These are phyloP conservation scores for Heteromurus nitidus DNA, from an alignment of 2,888 invertebrate genomes.

Conservation along the genomic window DNA sequence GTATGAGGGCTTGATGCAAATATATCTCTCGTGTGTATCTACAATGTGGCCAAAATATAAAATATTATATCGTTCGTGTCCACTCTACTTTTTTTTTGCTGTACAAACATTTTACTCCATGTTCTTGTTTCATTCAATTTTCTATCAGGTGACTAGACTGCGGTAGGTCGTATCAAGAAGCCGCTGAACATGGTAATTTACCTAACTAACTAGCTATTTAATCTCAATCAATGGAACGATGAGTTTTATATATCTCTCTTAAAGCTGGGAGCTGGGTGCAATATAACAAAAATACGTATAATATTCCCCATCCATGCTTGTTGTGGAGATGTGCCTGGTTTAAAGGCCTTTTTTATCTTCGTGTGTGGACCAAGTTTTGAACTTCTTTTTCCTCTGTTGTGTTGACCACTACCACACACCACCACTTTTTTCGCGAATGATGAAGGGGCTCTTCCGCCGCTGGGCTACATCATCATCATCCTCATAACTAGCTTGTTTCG, in stretches of 20 bases:
- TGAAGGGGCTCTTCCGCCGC: slow-evolving; percentile 58
- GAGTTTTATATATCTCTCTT: slow-evolving; percentile 53
- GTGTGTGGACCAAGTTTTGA: slow-evolving; percentile 23
- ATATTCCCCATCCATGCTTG: too few species aligned
- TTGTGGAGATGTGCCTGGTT: not conserved
- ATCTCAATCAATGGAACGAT: slow-evolving; percentile 68
- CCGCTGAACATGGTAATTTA: slow-evolving; percentile 68
- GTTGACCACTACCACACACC: slow-evolving; percentile 58
- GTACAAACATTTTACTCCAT: slow-evolving; percentile 45
- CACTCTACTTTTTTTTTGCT: slow-evolving; percentile 3
- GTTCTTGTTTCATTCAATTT: slow-evolving; percentile 35
- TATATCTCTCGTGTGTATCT: not conserved
- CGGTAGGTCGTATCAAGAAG: slow-evolving; percentile 68
- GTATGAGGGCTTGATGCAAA: not conserved
- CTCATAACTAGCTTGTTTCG: slow-evolving; percentile 39
- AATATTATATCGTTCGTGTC: slow-evolving; percentile 35
- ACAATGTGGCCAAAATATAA: not conserved
- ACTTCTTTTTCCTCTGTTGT: not conserved
- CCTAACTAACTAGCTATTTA: slow-evolving; percentile 67
- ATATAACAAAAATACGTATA: not conserved
- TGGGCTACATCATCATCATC: slow-evolving; percentile 47
- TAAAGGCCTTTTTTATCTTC: not conserved
- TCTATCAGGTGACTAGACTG: slow-evolving; percentile 63
- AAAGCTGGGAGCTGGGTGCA: not conserved
- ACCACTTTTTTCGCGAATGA: slow-evolving; percentile 55